A percentile compares a stretch with the other conserved stretches of the same genome.
phyloP scores from a whole-genome alignment of 23 tunicate genomes.

The Trididemnum nubilum region DNA sequence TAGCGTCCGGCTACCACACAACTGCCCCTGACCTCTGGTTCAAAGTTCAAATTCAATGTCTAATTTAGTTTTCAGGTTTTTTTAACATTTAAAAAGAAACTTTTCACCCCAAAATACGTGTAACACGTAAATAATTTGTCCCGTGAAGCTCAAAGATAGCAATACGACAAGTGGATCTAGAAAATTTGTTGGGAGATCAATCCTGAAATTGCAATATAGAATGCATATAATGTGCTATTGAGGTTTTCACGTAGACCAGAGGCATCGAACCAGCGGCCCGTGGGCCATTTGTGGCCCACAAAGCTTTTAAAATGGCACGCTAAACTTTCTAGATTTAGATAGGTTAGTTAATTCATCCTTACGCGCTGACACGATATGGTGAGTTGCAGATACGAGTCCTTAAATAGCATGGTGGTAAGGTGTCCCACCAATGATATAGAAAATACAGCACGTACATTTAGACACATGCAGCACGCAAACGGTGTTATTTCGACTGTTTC shows the following conservation, averaged over 20 bases:
- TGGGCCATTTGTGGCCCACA: background rate
- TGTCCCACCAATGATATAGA: background rate
- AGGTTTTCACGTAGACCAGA: background rate
- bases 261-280: background rate
- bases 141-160: too few relatives aligned
- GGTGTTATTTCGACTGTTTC: background rate
- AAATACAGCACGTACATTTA: background rate
- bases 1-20: too few relatives aligned
- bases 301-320: background rate
- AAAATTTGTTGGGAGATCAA: too few relatives aligned
- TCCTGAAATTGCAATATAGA: too few relatives aligned
- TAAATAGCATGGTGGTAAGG: background rate
- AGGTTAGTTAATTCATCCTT: background rate
- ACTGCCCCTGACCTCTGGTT: too few relatives aligned
- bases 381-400: background rate
- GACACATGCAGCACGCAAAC: background rate
- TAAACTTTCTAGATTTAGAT: background rate
- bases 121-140: too few relatives aligned
- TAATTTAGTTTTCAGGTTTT: too few relatives aligned
- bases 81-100: too few relatives aligned
- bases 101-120: too few relatives aligned
- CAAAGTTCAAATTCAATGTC: too few relatives aligned
- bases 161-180: too few relatives aligned
- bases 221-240: too few relatives aligned
- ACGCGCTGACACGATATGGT: background rate